A percentile compares a stretch with the other conserved stretches of the same genome.
These are phyloP conservation scores for Trichechus manatus DNA, from an alignment of 2,113 vertebrate species.

Conservation along the genomic window DNA sequence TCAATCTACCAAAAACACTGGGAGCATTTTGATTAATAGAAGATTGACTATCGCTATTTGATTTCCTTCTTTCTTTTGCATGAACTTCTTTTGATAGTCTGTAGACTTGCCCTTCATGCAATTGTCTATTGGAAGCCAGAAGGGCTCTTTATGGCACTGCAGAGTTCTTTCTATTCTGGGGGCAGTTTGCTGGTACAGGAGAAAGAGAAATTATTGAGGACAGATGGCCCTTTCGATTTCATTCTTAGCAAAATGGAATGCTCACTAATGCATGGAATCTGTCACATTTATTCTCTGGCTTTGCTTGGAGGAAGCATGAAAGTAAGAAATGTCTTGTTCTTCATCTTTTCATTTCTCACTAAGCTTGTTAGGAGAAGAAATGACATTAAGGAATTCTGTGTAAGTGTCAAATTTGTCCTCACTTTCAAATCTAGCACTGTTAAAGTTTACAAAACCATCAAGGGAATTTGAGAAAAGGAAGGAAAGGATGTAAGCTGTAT, in stretches of 20 bases:
- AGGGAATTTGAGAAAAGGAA: slow-evolving; percentile 44
- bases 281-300: slow-evolving; percentile 50
- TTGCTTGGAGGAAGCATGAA: slow-evolving; percentile 30
- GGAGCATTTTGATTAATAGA: background rate
- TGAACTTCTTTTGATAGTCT: background rate
- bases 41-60: background rate
- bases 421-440: slow-evolving; percentile 42
- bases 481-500: background rate
- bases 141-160: background rate
- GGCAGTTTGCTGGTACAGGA: background rate
- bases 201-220: slow-evolving; percentile 28
- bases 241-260: slow-evolving; percentile 41
- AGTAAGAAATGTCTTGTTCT: slow-evolving; percentile 57
- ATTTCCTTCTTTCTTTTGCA: background rate
- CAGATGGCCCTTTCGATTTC: slow-evolving; percentile 65
- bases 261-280: slow-evolving; percentile 56
- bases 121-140: slow-evolving; percentile 18
- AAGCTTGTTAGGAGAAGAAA: slow-evolving; percentile 69
- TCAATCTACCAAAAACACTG: background rate
- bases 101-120: background rate
- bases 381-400: slow-evolving; percentile 62
- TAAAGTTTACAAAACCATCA: slow-evolving; percentile 52
- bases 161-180: background rate
- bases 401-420: slow-evolving; percentile 50
- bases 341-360: slow-evolving; percentile 67